Evolutionary conservation across 2,797 vertebrate species (phyloP).

Genomic region (Macroramphosus scolopax): DNA sequence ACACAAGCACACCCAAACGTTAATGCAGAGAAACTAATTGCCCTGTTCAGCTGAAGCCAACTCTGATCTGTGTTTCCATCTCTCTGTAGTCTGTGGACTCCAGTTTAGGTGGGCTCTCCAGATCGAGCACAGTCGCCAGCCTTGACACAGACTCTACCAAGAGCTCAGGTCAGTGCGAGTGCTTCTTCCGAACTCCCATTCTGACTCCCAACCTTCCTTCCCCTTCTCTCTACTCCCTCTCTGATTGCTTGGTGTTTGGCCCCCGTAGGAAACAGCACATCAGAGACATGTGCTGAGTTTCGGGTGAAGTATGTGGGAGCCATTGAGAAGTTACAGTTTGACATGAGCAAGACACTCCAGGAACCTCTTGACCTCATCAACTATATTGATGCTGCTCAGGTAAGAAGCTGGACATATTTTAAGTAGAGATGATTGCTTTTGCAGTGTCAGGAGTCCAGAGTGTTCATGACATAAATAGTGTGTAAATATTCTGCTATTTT

Average conservation of each 20-base stretch:
- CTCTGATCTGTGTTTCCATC: neutral
- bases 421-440: no score
- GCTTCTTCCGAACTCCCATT: neutral
- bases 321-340: slow-evolving; percentile 87
- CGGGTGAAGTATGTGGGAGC: slow-evolving; percentile 93
- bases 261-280: slow-evolving; percentile 82
- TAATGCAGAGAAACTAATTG: neutral
- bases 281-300: slow-evolving; percentile 91
- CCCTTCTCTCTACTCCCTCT: neutral
- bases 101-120: slow-evolving; percentile 93
- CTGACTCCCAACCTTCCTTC: no score
- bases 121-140: slow-evolving; percentile 97
- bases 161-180: slow-evolving; percentile 84
- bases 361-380: slow-evolving; percentile 94
- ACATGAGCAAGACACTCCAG: slow-evolving; percentile 86
- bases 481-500: slow-evolving; percentile 8
- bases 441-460: no score
- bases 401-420: slow-evolving; percentile 59
- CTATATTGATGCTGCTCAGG: slow-evolving; percentile 96
- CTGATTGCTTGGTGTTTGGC: no score
- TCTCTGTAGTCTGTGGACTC: slow-evolving; percentile 91
- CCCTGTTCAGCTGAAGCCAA: no score
- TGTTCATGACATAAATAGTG: no score
- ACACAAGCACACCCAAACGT: slow-evolving; percentile 4
- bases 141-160: slow-evolving; percentile 97